Evolutionary conservation across 1,140 invertebrate genomes (phyloP).

Genomic region (Elymnias hypermnestra): DNA sequence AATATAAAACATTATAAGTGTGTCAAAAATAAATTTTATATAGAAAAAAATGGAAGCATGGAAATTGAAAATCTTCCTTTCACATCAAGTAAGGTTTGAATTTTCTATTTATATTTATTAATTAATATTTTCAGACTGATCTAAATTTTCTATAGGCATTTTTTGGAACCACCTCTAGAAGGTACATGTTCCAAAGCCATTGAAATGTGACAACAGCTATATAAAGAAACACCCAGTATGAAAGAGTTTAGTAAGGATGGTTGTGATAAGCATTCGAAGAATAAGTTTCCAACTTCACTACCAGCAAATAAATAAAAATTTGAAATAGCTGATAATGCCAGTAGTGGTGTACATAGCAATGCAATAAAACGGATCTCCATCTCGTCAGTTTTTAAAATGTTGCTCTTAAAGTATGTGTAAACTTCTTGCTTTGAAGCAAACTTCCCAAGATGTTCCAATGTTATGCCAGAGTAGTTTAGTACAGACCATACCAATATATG

Average conservation of each 20-base stretch:
- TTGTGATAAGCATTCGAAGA: slow-evolving; percentile 54
- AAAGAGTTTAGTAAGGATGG: slow-evolving; percentile 43
- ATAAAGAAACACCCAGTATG: slow-evolving; percentile 43
- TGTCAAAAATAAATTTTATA: too few species aligned
- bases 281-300: slow-evolving; percentile 80
- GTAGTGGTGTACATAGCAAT: slow-evolving; percentile 81
- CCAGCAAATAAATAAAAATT: slow-evolving; percentile 92
- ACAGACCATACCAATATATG: slow-evolving; percentile 90
- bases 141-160: slow-evolving; percentile 2
- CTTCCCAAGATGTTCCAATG: slow-evolving; percentile 81
- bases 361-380: slow-evolving; percentile 79
- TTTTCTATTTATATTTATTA: too few species aligned
- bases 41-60: too few species aligned
- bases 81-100: too few species aligned
- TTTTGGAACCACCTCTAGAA: slow-evolving; percentile 35
- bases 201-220: slow-evolving; percentile 62
- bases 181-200: slow-evolving; percentile 55
- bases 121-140: too few species aligned
- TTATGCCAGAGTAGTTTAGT: slow-evolving; percentile 87
- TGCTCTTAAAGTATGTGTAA: slow-evolving; percentile 61
- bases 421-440: slow-evolving; percentile 53
- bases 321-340: slow-evolving; percentile 86
- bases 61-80: too few species aligned
- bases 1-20: too few species aligned
- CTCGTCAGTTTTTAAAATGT: slow-evolving; percentile 45